Percentiles rank a stretch among this genome's conserved stretches.
phyloP scores from a whole-genome alignment of 1,140 invertebrate species.

The Cherax quadricarinatus region DNA sequence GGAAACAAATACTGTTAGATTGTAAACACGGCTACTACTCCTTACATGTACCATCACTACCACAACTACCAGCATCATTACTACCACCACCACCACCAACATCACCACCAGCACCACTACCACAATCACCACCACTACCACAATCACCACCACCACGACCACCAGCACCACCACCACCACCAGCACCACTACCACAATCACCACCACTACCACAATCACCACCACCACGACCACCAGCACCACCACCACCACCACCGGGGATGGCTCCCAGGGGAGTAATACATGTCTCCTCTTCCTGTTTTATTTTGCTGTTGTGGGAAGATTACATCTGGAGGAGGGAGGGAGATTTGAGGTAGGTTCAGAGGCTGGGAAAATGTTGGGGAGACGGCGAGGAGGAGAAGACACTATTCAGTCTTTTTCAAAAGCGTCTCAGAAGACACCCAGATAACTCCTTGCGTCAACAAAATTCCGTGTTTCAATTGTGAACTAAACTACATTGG shows the following conservation, averaged over 20 bases:
- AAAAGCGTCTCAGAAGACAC: too few species aligned
- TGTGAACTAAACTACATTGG: too few species aligned
- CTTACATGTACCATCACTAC: background rate
- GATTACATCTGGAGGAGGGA: background rate
- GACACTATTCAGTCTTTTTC: too few species aligned
- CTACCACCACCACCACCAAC: background rate
- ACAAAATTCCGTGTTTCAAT: too few species aligned
- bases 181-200: background rate
- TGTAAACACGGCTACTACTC: too few species aligned
- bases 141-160: background rate
- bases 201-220: background rate
- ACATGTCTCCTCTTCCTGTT: background rate
- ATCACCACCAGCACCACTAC: background rate
- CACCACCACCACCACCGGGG: background rate
- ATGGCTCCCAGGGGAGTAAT: background rate
- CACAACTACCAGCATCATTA: too few species aligned
- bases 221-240: background rate
- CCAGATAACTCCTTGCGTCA: too few species aligned
- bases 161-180: background rate
- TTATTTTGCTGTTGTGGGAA: slow-evolving; percentile 1
- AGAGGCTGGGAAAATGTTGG: background rate
- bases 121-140: too few species aligned
- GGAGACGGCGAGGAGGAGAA: background rate
- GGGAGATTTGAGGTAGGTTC: background rate
- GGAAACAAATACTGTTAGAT: too few species aligned